Conservation (phyloP, 2,113 vertebrate species). For the Periophthalmus modestus region DNA sequence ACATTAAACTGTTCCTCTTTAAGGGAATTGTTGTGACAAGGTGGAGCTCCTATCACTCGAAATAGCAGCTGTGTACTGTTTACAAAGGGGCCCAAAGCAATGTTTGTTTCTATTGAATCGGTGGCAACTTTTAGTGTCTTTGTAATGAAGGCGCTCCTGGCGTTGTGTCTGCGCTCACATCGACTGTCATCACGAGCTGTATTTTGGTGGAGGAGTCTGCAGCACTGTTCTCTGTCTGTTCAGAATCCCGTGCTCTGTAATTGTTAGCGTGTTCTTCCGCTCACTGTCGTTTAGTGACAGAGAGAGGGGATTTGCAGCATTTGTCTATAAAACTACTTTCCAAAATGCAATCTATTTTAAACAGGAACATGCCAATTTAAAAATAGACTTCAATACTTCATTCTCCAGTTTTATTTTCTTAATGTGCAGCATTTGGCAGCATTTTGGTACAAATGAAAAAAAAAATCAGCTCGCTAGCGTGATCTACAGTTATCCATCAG, state of each 20-base stretch:
- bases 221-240: constrained; percentile 26
- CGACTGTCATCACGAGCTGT: constrained; percentile 59
- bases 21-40: constrained; percentile 82
- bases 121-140: constrained; percentile 67
- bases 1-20: constrained; percentile 84
- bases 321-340: not conserved
- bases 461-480: too few species aligned
- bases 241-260: constrained; percentile 18
- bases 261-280: constrained; percentile 1
- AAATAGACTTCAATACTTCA: too few species aligned
- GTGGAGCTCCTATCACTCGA: constrained; percentile 80
- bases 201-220: constrained; percentile 47
- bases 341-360: not conserved
- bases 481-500: too few species aligned
- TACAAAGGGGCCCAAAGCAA: constrained; percentile 77
- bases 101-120: constrained; percentile 77
- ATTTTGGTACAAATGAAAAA: too few species aligned
- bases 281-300: not conserved
- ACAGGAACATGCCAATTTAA: not conserved
- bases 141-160: constrained; percentile 73
- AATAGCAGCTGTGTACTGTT: constrained; percentile 80
- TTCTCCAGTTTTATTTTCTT: too few species aligned
- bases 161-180: constrained; percentile 64
- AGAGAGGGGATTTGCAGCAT: not conserved
- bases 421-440: too few species aligned